Base-by-base conservation (phyloP, 2,888 invertebrate species). In the Apodemia duryi region DNA sequence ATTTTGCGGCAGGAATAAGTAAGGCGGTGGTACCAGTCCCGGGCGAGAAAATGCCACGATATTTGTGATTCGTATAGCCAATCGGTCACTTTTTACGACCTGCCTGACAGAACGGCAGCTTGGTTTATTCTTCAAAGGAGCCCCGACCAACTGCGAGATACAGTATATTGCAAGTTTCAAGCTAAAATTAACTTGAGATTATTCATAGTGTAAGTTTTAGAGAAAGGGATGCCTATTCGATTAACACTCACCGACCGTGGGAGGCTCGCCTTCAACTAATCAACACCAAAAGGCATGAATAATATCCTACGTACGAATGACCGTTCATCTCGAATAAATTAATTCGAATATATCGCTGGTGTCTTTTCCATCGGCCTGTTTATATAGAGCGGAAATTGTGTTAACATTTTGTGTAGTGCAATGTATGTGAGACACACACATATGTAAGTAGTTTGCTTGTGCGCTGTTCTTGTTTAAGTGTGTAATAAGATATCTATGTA, bases 281-380 rank as follows among this genome's bases (percentile, higher is more conserved):
- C 81, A 80, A 80, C 78, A 77, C 74, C 70, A 73, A 69, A 77
- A 74, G 73, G 73, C 75, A 81, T 82, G 77, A 79, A 77, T 80
- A 80, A 79, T 79, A 77, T 74, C 29, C 54, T n/a, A n/a, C 74
- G 43, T 52, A 28, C 62, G 41, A 60, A 63, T 60, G 57, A 66
- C 72, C 77, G 54, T 54, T 29, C 54, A 54, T 29, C 11, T 29
- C 29, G 28, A 54, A 54, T 77, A 43, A 43, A 43, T 43, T 43
- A 77, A 77, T 79, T 76, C 75, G 77, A 76, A 77, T 77, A 79
- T 79, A 76, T 72, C 75, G 75, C 76, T 76, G 72, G 74, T 74
- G 77, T 76, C 6, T 13, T 13, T 63, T 66, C 41, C 61, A 66
- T 43, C 43, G 61, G 63, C 11, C 10, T 38, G 11, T 29, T 46